Evolutionary conservation across 2,888 invertebrate species (phyloP).

Genomic region (Selenia dentaria): DNA sequence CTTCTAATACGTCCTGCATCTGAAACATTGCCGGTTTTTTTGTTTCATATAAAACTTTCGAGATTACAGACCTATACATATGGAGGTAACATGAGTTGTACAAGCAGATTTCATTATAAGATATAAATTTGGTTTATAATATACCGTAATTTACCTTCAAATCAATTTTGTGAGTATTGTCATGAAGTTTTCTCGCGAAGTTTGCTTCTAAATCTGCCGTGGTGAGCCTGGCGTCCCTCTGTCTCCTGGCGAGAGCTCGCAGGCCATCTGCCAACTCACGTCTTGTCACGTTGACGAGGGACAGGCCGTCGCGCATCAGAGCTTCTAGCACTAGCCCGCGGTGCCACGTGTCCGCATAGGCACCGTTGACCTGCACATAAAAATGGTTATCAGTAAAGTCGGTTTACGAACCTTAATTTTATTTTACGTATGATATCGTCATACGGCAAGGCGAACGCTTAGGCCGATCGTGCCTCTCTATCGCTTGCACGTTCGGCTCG

Average conservation of each 20-base stretch:
- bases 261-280: slow-evolving; percentile 82
- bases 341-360: slow-evolving; percentile 86
- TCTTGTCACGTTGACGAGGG: slow-evolving; percentile 79
- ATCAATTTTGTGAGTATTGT: slow-evolving; percentile 71
- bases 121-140: too few species aligned
- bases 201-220: slow-evolving; percentile 66
- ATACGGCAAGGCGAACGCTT: too few species aligned
- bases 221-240: slow-evolving; percentile 63
- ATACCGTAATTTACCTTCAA: slow-evolving; percentile 68
- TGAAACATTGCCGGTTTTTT: slow-evolving; percentile 53
- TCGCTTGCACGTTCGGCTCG: too few species aligned
- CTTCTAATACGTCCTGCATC: slow-evolving; percentile 85
- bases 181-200: slow-evolving; percentile 62
- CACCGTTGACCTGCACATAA: slow-evolving; percentile 81
- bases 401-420: too few species aligned
- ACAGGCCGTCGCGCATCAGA: slow-evolving; percentile 77
- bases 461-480: too few species aligned
- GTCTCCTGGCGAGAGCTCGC: slow-evolving; percentile 66
- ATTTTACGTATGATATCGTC: too few species aligned
- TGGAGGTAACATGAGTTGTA: too few species aligned
- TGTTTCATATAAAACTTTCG: too few species aligned
- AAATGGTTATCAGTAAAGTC: too few species aligned
- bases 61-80: too few species aligned
- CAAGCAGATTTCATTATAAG: too few species aligned
- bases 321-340: slow-evolving; percentile 75